These are phyloP conservation scores for Erpetoichthys calabaricus DNA, from an alignment of 2,797 vertebrate genomes.

Conservation along the genomic window DNA sequence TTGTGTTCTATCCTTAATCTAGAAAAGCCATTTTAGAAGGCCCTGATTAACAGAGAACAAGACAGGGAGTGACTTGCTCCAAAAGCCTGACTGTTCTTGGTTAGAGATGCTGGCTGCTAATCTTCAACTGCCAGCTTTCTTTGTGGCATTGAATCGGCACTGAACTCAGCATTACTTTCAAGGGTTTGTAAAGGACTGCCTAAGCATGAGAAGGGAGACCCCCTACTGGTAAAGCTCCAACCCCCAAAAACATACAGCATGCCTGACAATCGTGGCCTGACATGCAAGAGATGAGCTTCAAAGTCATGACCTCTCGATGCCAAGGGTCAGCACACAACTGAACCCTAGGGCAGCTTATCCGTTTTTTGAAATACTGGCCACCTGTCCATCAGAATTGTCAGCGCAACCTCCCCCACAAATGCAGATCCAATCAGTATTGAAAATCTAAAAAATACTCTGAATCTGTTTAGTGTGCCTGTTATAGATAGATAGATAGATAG, in stretches of 20 bases:
- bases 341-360: conserved; percentile 13
- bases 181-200: background rate
- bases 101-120: conserved; percentile 13
- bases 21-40: background rate
- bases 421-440: background rate
- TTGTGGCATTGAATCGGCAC: background rate
- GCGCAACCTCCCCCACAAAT: conserved; percentile 8
- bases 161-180: background rate
- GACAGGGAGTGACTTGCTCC: background rate
- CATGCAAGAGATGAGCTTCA: conserved; percentile 7
- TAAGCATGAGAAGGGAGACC: background rate
- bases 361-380: conserved; percentile 17
- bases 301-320: conserved; percentile 6
- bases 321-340: conserved; percentile 12
- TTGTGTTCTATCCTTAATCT: background rate
- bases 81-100: background rate
- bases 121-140: conserved; percentile 11
- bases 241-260: background rate
- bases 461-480: too few species aligned
- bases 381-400: conserved; percentile 17
- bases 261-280: conserved; percentile 1
- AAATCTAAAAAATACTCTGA: background rate
- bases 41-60: background rate
- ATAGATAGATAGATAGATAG: too few species aligned
- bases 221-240: background rate